These are phyloP conservation scores for Anoplopoma fimbria DNA, from an alignment of 2,113 vertebrate species.

Conservation along the genomic window DNA sequence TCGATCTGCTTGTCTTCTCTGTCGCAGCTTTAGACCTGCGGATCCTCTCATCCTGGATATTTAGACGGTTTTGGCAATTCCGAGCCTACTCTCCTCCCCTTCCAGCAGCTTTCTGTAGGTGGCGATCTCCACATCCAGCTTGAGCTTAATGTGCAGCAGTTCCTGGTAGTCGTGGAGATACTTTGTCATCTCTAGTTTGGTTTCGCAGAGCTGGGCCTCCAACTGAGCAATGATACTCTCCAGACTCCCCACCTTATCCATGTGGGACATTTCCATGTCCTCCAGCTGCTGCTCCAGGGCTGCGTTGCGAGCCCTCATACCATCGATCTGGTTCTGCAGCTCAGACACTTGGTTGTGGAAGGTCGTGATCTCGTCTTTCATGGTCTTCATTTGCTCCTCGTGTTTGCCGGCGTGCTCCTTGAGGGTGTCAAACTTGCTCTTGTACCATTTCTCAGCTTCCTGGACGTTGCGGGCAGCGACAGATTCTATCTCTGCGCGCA, in stretches of 20 bases:
- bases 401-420: conserved; percentile 82
- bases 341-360: conserved; percentile 81
- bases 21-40: conserved; percentile 36
- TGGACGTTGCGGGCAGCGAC: conserved; percentile 83
- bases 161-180: conserved; percentile 80
- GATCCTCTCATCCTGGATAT: too few relatives aligned
- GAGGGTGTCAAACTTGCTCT: conserved; percentile 84
- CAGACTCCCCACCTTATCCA: conserved; percentile 77
- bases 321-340: conserved; percentile 85
- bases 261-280: conserved; percentile 83
- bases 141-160: conserved; percentile 86
- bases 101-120: conserved; percentile 88
- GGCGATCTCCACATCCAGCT: conserved; percentile 86
- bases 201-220: conserved; percentile 85
- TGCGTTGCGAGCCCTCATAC: conserved; percentile 76
- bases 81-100: conserved; percentile 84
- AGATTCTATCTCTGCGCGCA: conserved; percentile 81
- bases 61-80: conserved; percentile 74
- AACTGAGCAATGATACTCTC: conserved; percentile 80
- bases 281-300: conserved; percentile 85
- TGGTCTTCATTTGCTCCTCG: conserved; percentile 80
- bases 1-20: conserved; percentile 28
- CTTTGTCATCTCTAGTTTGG: conserved; percentile 82
- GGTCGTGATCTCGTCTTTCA: conserved; percentile 84
- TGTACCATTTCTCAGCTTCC: conserved; percentile 88